Conservation (phyloP, 1,140 invertebrate genomes). For the Macrostomum lignano region DNA sequence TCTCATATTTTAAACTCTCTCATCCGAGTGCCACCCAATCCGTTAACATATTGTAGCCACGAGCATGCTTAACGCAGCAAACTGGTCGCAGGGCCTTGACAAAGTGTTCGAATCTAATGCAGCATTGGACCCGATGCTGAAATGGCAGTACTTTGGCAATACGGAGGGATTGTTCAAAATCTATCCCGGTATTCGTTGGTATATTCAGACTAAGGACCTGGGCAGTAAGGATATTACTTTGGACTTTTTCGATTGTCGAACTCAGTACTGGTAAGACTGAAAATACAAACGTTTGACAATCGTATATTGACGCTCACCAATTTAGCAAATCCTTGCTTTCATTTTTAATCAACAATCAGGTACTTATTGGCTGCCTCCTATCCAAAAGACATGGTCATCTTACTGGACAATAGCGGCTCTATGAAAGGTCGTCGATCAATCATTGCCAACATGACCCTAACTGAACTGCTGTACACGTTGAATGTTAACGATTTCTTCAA, state of each 20-base stretch:
- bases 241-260: constrained; percentile 8
- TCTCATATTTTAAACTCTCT: too few species aligned
- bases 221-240: constrained; percentile 3
- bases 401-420: constrained; percentile 77
- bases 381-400: constrained; percentile 78
- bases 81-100: constrained; percentile 57
- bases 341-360: constrained; percentile 13
- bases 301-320: background rate
- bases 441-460: constrained; percentile 63
- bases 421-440: constrained; percentile 73
- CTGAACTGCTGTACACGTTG: constrained; percentile 67
- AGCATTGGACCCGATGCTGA: constrained; percentile 49
- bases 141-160: constrained; percentile 85
- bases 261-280: constrained; percentile 10
- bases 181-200: constrained; percentile 42
- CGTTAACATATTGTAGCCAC: constrained; percentile 13
- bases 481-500: constrained; percentile 93
- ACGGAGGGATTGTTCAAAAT: constrained; percentile 60
- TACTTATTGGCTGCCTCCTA: constrained; percentile 87
- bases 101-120: constrained; percentile 55
- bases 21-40: too few species aligned
- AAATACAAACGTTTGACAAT: background rate
- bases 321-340: background rate
- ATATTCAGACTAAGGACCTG: constrained; percentile 4
- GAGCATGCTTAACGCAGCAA: constrained; percentile 37